Evolutionary conservation across 2,797 vertebrate genomes (phyloP).

Genomic region (Sphenopsis melanotis): DNA sequence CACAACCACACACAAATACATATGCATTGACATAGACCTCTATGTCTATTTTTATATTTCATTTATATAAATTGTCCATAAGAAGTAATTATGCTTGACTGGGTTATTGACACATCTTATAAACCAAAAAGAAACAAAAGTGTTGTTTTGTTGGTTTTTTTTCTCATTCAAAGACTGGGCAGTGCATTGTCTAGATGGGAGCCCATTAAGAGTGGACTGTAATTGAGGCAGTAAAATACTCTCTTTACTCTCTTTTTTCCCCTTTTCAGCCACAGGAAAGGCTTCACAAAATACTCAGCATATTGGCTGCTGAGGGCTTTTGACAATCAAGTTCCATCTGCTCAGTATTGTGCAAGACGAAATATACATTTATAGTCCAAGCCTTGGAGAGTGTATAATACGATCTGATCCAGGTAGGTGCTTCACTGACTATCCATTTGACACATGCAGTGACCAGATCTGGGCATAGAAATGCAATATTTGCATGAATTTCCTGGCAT

Average conservation of each 20-base stretch:
- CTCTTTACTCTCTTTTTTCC: background rate
- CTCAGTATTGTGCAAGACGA: background rate
- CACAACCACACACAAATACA: background rate
- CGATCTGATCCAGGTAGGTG: background rate
- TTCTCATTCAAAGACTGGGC: background rate
- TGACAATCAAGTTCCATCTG: background rate
- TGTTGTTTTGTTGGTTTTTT: background rate
- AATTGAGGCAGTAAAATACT: background rate
- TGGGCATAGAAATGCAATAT: background rate
- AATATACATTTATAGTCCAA: background rate
- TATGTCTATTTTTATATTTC: background rate
- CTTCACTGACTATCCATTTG: background rate
- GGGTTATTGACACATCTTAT: background rate
- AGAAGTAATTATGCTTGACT: background rate
- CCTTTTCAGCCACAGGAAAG: background rate
- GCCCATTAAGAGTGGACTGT: background rate
- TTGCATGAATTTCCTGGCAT: background rate
- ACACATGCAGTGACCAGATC: background rate
- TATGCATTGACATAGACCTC: background rate
- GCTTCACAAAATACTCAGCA: background rate
- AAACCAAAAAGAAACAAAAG: background rate
- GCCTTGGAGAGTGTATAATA: background rate
- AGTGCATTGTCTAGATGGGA: background rate
- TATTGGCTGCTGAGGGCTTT: background rate
- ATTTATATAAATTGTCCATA: background rate